These are phyloP conservation scores for Pedicia rivosa DNA, from an alignment of 2,888 invertebrate species.

Conservation along the genomic window DNA sequence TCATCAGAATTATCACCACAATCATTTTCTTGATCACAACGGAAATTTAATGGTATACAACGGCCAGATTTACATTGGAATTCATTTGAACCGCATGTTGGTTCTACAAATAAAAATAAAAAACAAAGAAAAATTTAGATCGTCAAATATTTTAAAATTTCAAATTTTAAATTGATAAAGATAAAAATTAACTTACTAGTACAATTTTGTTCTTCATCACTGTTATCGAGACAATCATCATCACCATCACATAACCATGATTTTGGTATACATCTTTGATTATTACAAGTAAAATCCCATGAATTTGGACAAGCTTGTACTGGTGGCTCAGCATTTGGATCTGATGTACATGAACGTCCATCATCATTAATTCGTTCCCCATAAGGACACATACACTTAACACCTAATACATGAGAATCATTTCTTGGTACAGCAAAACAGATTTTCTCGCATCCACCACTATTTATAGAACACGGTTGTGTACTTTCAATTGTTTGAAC, in stretches of 20 bases:
- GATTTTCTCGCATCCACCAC: slow-evolving; percentile 86
- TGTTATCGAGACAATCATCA: slow-evolving; percentile 89
- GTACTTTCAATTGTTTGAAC: slow-evolving; percentile 52
- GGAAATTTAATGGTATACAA: slow-evolving; percentile 83
- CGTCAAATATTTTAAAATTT: slow-evolving; percentile 5
- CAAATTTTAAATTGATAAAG: not conserved
- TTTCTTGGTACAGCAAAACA: slow-evolving; percentile 80
- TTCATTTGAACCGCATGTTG: slow-evolving; percentile 78
- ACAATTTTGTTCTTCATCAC: slow-evolving; percentile 90
- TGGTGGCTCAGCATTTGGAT: slow-evolving; percentile 75
- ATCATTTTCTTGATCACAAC: slow-evolving; percentile 79
- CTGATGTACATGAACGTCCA: slow-evolving; percentile 52
- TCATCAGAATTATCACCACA: slow-evolving; percentile 94
- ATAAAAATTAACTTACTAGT: slow-evolving; percentile 46
- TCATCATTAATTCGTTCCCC: slow-evolving; percentile 68
- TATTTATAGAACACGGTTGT: slow-evolving; percentile 72
- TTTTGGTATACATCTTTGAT: slow-evolving; percentile 81
- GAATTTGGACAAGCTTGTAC: slow-evolving; percentile 77
- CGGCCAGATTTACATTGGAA: slow-evolving; percentile 89
- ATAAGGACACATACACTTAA: slow-evolving; percentile 82
- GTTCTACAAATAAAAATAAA: slow-evolving; percentile 38
- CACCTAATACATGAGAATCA: slow-evolving; percentile 33
- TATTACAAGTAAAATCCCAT: slow-evolving; percentile 89
- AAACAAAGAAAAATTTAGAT: slow-evolving; percentile 7
- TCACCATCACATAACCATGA: slow-evolving; percentile 95